Evolutionary conservation across 2,888 invertebrate species (phyloP).

Genomic region (Craniophora ligustri): DNA sequence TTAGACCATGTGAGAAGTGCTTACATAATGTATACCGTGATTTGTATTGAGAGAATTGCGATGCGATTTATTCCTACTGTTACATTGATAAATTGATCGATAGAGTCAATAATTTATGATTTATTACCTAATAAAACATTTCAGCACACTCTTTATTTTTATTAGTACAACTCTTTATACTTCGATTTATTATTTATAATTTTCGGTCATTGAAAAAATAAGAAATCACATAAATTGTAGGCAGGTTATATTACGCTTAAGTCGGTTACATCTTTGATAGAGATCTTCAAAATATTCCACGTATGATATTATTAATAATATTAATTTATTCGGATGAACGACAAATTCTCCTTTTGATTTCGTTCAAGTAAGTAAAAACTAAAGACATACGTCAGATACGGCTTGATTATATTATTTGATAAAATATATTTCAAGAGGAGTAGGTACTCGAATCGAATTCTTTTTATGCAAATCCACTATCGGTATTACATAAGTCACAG

Average conservation of each 20-base stretch:
- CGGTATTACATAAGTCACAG: slow-evolving; percentile 68
- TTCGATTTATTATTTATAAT: no score
- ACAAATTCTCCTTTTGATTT: slow-evolving; percentile 19
- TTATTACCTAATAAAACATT: slow-evolving; percentile 36
- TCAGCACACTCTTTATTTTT: not conserved
- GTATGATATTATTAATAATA: slow-evolving; percentile 34
- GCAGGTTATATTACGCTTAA: no score
- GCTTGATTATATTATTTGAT: slow-evolving; percentile 31
- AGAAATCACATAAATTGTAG: no score
- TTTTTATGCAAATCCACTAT: slow-evolving; percentile 54
- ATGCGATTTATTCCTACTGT: slow-evolving; percentile 35
- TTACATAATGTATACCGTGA: slow-evolving; percentile 34
- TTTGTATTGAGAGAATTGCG: slow-evolving; percentile 42
- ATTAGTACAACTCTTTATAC: not conserved
- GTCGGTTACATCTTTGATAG: slow-evolving; percentile 17
- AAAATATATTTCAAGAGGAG: slow-evolving; percentile 41
- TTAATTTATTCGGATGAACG: slow-evolving; percentile 36
- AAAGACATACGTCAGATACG: slow-evolving; percentile 12
- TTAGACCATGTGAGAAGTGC: slow-evolving; percentile 58
- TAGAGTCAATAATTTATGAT: slow-evolving; percentile 32
- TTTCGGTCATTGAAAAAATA: no score
- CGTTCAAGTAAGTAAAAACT: slow-evolving; percentile 2
- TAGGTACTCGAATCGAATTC: slow-evolving; percentile 43
- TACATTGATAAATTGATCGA: slow-evolving; percentile 34
- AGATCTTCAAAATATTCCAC: slow-evolving; percentile 8